Base-by-base conservation (phyloP, 2,888 invertebrate species). In the Trachelus tabidus region DNA sequence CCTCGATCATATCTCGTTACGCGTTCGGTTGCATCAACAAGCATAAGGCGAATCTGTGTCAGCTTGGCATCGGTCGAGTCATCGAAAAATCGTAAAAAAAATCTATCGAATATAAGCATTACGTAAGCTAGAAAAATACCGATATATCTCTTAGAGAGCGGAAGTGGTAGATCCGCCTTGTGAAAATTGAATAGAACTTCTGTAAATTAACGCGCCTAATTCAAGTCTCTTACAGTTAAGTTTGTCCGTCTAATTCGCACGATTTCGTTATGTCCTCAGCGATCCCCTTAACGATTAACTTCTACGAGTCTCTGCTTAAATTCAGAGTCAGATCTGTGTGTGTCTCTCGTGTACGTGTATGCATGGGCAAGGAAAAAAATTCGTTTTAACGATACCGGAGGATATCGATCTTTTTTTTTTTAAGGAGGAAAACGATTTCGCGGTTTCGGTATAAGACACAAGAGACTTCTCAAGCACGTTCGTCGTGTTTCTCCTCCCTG, bases 1-100 rank as follows among this genome's bases (percentile, higher is more conserved):
- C 86, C 84, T 79, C 84, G 88, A 87, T 88, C 83, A 81, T 84
- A 86, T 87, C 85, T 83, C 79, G 34, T 80, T 81, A 77, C 80
- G 40, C 80, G 40, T 79, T 80, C 78, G 40, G 73, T 37, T 77
- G 80, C 75, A 74, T 77, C 78, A 76, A 78, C 78, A 79, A 77
- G 73, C 71, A 15, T 33, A 3, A 30, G 12, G 12, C 15, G 31
- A 34, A 71, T 71, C 71, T 71, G 71, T 71, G 71, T 71, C 71
- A 71, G 71, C 11, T 56, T 23, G 12, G 6, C 31, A 71, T 31
- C 30, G 9, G 15, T 9, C 31, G 12, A 71, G 12, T 71, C 15
- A 12, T 30, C 71, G 4, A 11, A n/a, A n/a, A n/a, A n/a, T n/a
- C n/a, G n/a, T 4, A 40, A 40, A 40, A 40, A 15, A 40, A 40